phyloP scores from a whole-genome alignment of 2,113 vertebrate genomes.

The Eretmochelys imbricata region DNA sequence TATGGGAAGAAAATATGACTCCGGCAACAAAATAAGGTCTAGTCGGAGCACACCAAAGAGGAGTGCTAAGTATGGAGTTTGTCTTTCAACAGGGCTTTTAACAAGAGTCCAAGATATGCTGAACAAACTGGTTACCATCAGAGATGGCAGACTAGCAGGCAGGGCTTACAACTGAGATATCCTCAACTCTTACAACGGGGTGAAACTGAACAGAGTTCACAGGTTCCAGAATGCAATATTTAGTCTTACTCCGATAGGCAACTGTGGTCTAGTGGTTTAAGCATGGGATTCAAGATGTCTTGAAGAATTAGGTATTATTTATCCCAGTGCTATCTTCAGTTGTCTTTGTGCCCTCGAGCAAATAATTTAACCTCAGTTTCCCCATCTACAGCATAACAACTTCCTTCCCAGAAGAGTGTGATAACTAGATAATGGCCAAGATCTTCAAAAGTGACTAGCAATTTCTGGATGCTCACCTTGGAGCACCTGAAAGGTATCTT shows the following conservation, averaged over 20 bases:
- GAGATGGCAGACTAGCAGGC: not conserved
- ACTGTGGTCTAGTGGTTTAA: not conserved
- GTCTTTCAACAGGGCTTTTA: not conserved
- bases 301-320: not conserved
- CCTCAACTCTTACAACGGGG: not conserved
- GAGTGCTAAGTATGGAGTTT: not conserved
- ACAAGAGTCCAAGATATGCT: not conserved
- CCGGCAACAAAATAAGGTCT: not conserved
- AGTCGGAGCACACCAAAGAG: not conserved
- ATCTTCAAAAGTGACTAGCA: not conserved
- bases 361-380: not conserved
- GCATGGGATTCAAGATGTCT: not conserved
- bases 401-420: not conserved
- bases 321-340: not conserved
- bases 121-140: not conserved
- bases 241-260: not conserved
- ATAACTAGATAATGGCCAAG: not conserved
- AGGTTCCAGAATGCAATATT: not conserved
- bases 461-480: not conserved
- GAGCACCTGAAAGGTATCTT: accelerated
- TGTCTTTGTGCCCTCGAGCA: not conserved
- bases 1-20: not conserved
- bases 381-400: not conserved
- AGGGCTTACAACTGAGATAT: not conserved
- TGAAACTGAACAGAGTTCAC: not conserved